A percentile compares a stretch with the other conserved stretches of the same genome.
Evolutionary conservation across 2,888 invertebrate species (phyloP).

Genomic region (Sesamia inferens): DNA sequence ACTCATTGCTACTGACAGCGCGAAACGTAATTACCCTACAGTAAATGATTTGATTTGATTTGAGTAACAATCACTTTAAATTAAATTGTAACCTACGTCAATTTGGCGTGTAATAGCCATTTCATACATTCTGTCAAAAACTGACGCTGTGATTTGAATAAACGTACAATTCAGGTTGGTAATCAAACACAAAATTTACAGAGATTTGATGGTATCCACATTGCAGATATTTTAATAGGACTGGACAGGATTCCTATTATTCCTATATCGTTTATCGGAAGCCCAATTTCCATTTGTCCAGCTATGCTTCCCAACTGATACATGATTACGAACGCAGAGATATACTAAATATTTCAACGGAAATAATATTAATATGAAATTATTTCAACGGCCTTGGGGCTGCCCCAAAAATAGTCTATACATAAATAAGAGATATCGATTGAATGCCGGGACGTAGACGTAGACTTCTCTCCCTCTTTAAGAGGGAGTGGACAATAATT

Average conservation of each 20-base stretch:
- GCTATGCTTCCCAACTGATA: neutral
- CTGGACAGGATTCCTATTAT: neutral
- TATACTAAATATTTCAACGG: neutral
- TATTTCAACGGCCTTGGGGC: constrained; percentile 39
- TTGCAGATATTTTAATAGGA: neutral
- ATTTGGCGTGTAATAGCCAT: neutral
- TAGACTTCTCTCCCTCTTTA: too few species aligned
- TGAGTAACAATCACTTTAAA: neutral
- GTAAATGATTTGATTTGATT: too few species aligned
- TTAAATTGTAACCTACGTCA: neutral
- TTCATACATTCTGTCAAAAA: neutral
- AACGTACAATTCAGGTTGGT: neutral
- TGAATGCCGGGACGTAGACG: neutral
- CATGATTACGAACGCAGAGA: neutral
- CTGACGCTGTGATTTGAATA: neutral
- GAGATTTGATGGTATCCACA: neutral
- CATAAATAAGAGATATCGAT: constrained; percentile 48
- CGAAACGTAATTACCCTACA: too few species aligned
- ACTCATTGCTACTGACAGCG: too few species aligned
- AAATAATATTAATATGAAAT: constrained; percentile 38
- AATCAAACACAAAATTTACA: neutral
- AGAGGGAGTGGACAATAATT: too few species aligned
- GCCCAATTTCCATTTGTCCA: neutral
- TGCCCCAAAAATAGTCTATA: constrained; percentile 37
- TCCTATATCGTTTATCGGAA: neutral